Evolutionary conservation across 2,888 invertebrate species (phyloP), one percentile per base, ranked within the genome.

Genomic region (Epinotia demarniana): DNA sequence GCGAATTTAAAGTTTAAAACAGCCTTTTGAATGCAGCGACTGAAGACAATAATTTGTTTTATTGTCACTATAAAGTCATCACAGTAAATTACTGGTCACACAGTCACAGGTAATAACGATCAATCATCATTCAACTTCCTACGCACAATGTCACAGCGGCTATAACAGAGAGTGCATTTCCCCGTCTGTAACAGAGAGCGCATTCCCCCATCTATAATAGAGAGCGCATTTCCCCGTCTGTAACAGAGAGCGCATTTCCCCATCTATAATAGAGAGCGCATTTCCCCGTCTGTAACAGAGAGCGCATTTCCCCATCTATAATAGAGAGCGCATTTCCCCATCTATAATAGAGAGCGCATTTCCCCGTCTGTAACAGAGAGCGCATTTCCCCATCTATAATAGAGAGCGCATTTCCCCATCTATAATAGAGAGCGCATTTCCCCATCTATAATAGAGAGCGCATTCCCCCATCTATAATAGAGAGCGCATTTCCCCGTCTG

Each of bases 121-220:
- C 69, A 9, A 58, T 69, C 69, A 69, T 46, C 58, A 58, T 69
- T 60, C 58, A 11, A 46, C 58, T 58, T 68, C 68, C 68, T 39
- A 68, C 68, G 39, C 67, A 53, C 3, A 61, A n/a, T 6, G 43
- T 11, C 53, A 68, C 58, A 69, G 43, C 58, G 9, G 6, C 46
- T n/a, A 1, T 5, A 23, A 69, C 69, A 69, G 58, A 23, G 13
- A 2, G 46, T n/a, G 27, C 58, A 27, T n/a, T 0, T 4, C n/a
- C n/a, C n/a, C n/a, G n/a, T n/a, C n/a, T n/a, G n/a, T 5, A 23
- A 69, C 69, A 69, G 58, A 23, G 13, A 2, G 46, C 27, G 27
- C 58, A n/a, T n/a, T n/a, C n/a, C n/a, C n/a, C n/a, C n/a, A n/a
- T n/a, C 46, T n/a, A 1, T 5, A 23, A 69, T 58, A 69, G 58